A percentile compares a stretch with the other conserved stretches of the same genome.
phyloP scores from a whole-genome alignment of 1,140 invertebrate genomes.

The Lordiphosa clarofinis region DNA sequence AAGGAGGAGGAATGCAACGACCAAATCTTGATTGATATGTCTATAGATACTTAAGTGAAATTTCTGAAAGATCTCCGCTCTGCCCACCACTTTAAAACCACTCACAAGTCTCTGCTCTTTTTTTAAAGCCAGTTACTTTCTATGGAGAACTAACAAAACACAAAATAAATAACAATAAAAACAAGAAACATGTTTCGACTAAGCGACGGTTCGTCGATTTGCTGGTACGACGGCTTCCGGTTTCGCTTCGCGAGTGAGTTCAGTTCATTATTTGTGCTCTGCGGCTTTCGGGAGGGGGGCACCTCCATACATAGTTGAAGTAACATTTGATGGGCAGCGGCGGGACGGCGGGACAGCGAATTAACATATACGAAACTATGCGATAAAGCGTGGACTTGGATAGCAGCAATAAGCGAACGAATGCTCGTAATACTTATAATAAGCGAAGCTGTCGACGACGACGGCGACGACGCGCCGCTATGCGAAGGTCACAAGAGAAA shows the following conservation, averaged over 20 bases:
- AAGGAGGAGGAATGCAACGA: no score
- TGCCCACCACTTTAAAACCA: slow-evolving; percentile 9
- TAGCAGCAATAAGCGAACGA: slow-evolving; percentile 43
- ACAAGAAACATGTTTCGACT: slow-evolving; percentile 33
- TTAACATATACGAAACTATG: slow-evolving; percentile 67
- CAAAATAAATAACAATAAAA: slow-evolving; percentile 2
- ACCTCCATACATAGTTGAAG: slow-evolving; percentile 27
- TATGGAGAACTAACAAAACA: slow-evolving; percentile 8
- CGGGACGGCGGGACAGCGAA: slow-evolving; percentile 28
- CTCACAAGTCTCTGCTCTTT: slow-evolving; percentile 4
- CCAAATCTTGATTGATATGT: no score
- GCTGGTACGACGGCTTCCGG: slow-evolving; percentile 29
- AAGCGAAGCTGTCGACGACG: slow-evolving; percentile 54
- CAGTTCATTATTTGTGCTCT: slow-evolving; percentile 30
- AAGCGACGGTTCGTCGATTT: slow-evolving; percentile 8
- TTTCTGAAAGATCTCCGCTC: slow-evolving; percentile 2
- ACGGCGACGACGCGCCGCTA: slow-evolving; percentile 58
- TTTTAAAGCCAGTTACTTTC: slow-evolving; percentile 51
- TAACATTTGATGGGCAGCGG: slow-evolving; percentile 42
- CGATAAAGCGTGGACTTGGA: slow-evolving; percentile 73
- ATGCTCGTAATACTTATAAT: slow-evolving; percentile 63
- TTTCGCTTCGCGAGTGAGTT: slow-evolving; percentile 32
- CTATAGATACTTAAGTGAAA: slow-evolving; percentile 3
- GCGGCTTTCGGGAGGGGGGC: slow-evolving; percentile 13
- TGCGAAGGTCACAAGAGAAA: slow-evolving; percentile 61